Percentiles rank a stretch among this genome's conserved stretches.
phyloP scores from a whole-genome alignment of 2,797 vertebrate genomes.

The Botia almorhae region DNA sequence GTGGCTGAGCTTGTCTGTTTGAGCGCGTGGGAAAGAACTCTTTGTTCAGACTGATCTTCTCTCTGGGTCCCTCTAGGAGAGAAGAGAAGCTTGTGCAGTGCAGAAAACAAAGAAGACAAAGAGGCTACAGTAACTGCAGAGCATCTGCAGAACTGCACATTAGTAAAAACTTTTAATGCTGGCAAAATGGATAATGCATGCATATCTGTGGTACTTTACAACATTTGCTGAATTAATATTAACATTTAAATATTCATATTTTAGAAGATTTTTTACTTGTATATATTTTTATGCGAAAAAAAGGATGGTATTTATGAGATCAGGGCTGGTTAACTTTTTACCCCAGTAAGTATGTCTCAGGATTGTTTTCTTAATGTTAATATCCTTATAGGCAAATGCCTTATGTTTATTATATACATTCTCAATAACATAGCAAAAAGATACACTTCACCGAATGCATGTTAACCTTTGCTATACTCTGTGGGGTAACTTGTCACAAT shows the following conservation, averaged over 20 bases:
- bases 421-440: too few species aligned
- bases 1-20: neutral
- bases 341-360: too few species aligned
- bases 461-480: too few species aligned
- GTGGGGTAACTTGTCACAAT: too few species aligned
- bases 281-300: too few species aligned
- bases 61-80: constrained; percentile 45
- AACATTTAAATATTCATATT: neutral
- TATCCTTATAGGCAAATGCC: too few species aligned
- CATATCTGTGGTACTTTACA: neutral
- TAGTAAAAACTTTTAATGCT: constrained; percentile 18
- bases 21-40: neutral
- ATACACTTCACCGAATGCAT: too few species aligned
- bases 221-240: neutral
- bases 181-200: neutral
- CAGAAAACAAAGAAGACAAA: constrained; percentile 42
- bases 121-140: constrained; percentile 28
- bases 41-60: constrained; percentile 33
- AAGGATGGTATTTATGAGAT: too few species aligned
- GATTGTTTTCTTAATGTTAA: too few species aligned
- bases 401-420: too few species aligned
- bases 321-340: too few species aligned
- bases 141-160: constrained; percentile 36
- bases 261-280: neutral
- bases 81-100: constrained; percentile 19